Base-by-base conservation (phyloP, 2,888 invertebrate species). In the Gortyna flavago region DNA sequence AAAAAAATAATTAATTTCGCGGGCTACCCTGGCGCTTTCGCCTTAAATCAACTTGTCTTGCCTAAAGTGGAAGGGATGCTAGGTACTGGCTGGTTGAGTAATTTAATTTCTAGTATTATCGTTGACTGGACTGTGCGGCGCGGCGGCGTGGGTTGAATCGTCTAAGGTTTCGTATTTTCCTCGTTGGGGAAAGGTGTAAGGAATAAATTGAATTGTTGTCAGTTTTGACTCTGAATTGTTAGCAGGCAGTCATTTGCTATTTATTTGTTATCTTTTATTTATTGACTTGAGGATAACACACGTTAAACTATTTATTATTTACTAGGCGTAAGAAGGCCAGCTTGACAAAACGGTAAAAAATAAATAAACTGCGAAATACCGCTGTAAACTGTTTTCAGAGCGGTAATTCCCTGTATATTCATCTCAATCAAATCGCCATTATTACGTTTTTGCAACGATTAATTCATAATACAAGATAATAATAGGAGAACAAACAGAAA, bases 11-110 rank as follows among this genome's bases (percentile, higher is more conserved):
- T n/a, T n/a, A n/a, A n/a, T n/a, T n/a, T n/a, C n/a, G n/a, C n/a
- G n/a, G n/a, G n/a, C n/a, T n/a, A n/a, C n/a, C n/a, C n/a, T n/a
- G n/a, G n/a, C n/a, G n/a, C n/a, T n/a, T n/a, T n/a, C n/a, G n/a
- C n/a, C n/a, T n/a, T n/a, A n/a, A 85, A 77, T 79, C 62, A 80
- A 77, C 65, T 78, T 77, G 65, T 38, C 21, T 65, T 51, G 35
- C 41, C 18, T 64, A 51, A 74, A 79, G 51, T 70, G 59, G 61
- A 72, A 64, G 54, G 48, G 21, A 76, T 44, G 54, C 38, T 5
- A 54, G n/a, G 21, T 41, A 72, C 64, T 59, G 57, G 48, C 57
- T 71, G 41, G 67, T 32, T 38, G 48, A 64, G 25, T 72, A 84
- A 72, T 80, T 69, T 80, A 2, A 80, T 74, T 80, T 6, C 2